phyloP scores from a whole-genome alignment of 2,797 vertebrate species.

The Miichthys miiuy region DNA sequence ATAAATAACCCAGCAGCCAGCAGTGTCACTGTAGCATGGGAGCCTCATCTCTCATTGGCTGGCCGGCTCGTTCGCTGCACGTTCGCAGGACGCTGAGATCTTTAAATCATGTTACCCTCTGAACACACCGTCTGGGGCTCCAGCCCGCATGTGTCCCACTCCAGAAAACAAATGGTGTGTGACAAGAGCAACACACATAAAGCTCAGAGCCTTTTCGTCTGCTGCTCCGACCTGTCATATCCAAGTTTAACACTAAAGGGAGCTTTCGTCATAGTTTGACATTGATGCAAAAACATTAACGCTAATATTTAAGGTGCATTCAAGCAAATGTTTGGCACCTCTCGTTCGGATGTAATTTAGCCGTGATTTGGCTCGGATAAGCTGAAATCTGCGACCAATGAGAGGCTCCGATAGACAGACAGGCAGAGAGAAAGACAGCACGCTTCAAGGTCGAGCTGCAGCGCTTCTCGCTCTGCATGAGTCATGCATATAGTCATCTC shows the following conservation, averaged over 20 bases:
- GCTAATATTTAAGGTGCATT: conserved; percentile 23
- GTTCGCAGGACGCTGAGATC: conserved; percentile 65
- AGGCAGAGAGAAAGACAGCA: conserved; percentile 73
- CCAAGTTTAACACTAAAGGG: conserved; percentile 33
- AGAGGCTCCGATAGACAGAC: conserved; percentile 67
- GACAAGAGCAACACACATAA: conserved; percentile 60
- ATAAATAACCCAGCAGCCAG: conserved; percentile 79
- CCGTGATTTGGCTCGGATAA: conserved; percentile 45
- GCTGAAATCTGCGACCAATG: conserved; percentile 49
- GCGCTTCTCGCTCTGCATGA: conserved; percentile 77
- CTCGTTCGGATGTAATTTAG: conserved; percentile 27
- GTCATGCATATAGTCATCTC: conserved; percentile 80
- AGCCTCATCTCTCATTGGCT: conserved; percentile 65
- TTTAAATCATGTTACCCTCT: conserved; percentile 74
- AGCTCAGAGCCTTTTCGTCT: conserved; percentile 52
- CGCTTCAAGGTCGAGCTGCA: conserved; percentile 81
- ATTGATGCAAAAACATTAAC: conserved; percentile 35
- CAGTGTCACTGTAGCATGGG: conserved; percentile 57
- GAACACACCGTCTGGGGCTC: conserved; percentile 61
- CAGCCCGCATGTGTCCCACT: conserved; percentile 65
- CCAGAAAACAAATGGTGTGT: conserved; percentile 70
- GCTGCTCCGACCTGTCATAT: conserved; percentile 51
- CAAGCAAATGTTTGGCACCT: conserved; percentile 29
- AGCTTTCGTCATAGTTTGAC: conserved; percentile 39
- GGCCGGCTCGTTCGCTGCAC: conserved; percentile 35